Conservation (phyloP, 2,113 vertebrate genomes). For the Phyllostomus discolor region DNA sequence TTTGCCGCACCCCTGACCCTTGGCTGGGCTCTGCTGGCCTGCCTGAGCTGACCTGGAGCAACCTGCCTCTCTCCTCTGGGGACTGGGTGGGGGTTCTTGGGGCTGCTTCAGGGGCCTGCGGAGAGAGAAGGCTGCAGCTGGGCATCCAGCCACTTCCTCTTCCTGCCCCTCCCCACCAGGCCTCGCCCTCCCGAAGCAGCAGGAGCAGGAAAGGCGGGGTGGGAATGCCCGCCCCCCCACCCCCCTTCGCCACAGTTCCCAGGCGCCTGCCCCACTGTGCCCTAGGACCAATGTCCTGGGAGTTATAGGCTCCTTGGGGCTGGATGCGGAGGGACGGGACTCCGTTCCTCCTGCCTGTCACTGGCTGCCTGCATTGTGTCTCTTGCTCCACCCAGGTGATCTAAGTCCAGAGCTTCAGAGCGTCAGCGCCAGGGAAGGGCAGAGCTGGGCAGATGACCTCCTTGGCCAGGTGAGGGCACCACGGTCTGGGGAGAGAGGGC, state of each 20-base stretch:
- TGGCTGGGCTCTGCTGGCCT: background rate
- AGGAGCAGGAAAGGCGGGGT: conserved; percentile 70
- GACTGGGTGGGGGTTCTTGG: background rate
- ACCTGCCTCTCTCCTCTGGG: background rate
- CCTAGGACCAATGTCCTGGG: background rate
- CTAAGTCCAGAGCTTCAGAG: background rate
- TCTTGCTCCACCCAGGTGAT: background rate
- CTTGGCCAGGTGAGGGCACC: background rate
- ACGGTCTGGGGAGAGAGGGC: background rate
- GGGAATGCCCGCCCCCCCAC: conserved; percentile 17
- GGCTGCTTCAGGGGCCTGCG: background rate
- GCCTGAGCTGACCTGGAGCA: background rate
- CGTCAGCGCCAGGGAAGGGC: background rate
- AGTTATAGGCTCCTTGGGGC: background rate
- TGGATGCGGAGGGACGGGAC: background rate
- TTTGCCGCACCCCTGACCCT: background rate
- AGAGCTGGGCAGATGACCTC: background rate
- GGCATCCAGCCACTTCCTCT: background rate
- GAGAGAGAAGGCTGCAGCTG: background rate
- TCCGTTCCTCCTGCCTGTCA: background rate
- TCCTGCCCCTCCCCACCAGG: conserved; percentile 42
- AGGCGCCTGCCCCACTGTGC: background rate
- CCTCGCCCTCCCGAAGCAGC: background rate
- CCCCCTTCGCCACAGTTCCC: background rate
- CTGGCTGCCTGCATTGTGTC: background rate